A percentile compares a stretch with the other conserved stretches of the same genome.
These are phyloP conservation scores for Eupithecia subumbrata DNA, from an alignment of 2,888 invertebrate species.

Conservation along the genomic window DNA sequence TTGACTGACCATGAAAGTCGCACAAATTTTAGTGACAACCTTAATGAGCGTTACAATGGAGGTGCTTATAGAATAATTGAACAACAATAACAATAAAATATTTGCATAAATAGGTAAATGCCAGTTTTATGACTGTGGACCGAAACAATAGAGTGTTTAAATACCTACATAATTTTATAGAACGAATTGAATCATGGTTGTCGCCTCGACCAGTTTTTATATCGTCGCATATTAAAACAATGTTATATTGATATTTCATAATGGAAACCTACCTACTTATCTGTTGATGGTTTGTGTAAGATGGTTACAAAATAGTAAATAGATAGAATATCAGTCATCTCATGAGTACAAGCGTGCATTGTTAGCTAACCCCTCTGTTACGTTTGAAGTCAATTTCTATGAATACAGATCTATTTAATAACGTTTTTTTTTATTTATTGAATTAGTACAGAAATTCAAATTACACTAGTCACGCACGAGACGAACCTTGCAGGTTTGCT, in stretches of 20 bases:
- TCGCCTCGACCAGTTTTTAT: slow-evolving; percentile 11
- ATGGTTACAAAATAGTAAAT: neutral
- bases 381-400: no score
- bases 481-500: no score
- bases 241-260: neutral
- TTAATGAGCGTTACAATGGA: slow-evolving; percentile 21
- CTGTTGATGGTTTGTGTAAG: neutral
- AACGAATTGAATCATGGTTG: slow-evolving; percentile 21
- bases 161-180: slow-evolving; percentile 37
- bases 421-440: no score
- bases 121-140: slow-evolving; percentile 44
- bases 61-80: slow-evolving; percentile 30
- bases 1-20: neutral
- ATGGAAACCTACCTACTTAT: neutral
- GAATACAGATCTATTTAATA: no score
- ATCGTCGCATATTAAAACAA: neutral
- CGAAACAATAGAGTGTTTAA: slow-evolving; percentile 47
- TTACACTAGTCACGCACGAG: no score
- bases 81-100: slow-evolving; percentile 35
- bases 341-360: no score
- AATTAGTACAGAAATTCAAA: no score
- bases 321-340: neutral
- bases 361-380: no score
- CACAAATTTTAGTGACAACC: neutral
- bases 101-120: slow-evolving; percentile 44